Percentiles rank a stretch among this genome's conserved stretches.
Conservation (phyloP, 2,113 vertebrate genomes). For the Siphamia tubifer region DNA sequence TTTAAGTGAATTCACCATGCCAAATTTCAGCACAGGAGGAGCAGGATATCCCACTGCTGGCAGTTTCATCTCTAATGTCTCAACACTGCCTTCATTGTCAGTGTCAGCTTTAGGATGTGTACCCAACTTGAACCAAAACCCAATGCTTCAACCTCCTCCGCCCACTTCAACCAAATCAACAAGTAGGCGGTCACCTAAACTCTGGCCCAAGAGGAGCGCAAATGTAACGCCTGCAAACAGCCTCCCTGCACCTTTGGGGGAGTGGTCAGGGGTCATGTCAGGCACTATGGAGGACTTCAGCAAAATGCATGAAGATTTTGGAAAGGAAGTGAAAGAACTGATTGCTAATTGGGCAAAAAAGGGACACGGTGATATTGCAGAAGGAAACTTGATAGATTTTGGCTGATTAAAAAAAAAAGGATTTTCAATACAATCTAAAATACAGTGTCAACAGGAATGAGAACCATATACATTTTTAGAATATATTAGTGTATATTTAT, state of each 20-base stretch:
- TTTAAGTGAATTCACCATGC: conserved; percentile 11
- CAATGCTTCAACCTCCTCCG: conserved; percentile 21
- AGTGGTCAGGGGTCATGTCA: conserved; percentile 15
- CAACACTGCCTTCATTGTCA: background rate
- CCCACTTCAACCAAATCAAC: conserved; percentile 25
- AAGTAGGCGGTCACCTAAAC: conserved; percentile 68
- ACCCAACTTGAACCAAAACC: background rate
- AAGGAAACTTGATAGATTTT: conserved; percentile 71
- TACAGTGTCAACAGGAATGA: background rate
- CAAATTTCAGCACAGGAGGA: conserved; percentile 20
- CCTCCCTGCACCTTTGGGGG: conserved; percentile 5
- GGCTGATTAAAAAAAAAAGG: background rate
- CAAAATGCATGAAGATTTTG: conserved; percentile 75
- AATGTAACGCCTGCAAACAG: conserved; percentile 44
- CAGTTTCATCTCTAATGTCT: background rate
- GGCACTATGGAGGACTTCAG: conserved; percentile 61
- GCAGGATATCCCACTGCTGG: background rate
- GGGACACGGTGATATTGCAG: background rate
- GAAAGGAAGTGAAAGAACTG: conserved; percentile 74
- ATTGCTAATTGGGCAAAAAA: conserved; percentile 57
- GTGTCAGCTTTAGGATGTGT: background rate
- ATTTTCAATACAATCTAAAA: background rate
- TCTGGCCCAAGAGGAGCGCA: conserved; percentile 62
- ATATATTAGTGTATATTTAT: conserved; percentile 3
- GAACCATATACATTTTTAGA: background rate